Percentiles rank a stretch among this genome's conserved stretches.
Conservation (phyloP, 2,888 invertebrate genomes). For the Lasioglossum malachurum region DNA sequence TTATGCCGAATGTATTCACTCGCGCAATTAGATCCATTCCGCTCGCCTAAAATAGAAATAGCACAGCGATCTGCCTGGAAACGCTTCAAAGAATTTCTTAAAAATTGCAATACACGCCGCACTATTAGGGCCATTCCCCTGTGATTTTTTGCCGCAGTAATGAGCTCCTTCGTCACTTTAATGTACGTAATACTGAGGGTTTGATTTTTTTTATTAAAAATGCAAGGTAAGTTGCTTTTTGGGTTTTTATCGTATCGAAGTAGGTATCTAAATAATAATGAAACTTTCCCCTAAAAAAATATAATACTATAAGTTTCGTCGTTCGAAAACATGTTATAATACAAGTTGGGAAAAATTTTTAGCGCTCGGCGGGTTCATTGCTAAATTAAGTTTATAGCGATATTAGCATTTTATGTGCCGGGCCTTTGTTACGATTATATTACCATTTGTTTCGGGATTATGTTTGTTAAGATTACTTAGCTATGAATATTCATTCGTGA, state of each 20-base stretch:
- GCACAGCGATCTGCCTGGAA: background rate
- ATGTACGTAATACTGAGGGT: no score
- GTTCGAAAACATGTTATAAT: no score
- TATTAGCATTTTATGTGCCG: background rate
- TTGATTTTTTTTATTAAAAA: no score
- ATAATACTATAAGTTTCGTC: background rate
- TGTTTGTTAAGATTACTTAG: background rate
- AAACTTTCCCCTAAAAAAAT: no score
- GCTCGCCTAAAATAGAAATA: background rate
- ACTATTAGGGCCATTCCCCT: no score
- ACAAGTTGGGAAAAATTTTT: background rate
- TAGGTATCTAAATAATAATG: no score
- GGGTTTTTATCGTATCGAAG: no score
- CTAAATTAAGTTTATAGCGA: background rate
- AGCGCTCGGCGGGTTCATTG: background rate
- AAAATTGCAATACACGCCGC: no score
- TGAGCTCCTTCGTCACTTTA: no score
- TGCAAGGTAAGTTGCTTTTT: no score
- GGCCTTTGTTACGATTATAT: background rate
- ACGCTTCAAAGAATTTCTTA: no score
- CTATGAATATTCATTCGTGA: background rate
- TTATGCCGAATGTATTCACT: background rate
- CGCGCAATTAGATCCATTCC: background rate
- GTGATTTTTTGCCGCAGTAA: no score
- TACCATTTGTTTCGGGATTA: background rate